Evolutionary conservation across 2,113 vertebrate species (phyloP), one percentile per base, ranked within the genome.

Genomic region (Oreochromis tanganicae): DNA sequence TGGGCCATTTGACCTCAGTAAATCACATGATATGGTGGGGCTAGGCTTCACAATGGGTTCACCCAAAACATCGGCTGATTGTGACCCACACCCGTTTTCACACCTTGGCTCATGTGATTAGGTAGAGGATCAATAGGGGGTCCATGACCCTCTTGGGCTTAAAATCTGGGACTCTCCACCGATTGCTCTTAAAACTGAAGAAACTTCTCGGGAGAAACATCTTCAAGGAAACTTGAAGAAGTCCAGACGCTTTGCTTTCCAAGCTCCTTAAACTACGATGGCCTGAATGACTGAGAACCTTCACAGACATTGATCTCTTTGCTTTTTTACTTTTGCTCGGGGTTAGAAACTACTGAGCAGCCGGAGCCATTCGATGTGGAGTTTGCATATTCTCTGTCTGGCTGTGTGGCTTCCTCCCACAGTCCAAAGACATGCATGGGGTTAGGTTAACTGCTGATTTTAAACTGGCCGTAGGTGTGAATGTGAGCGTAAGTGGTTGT

Each of bases 211-310:
- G 0, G 29, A 32, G 57, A 61, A 61, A 61, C 57, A 29, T 32
- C 57, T 61, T 59, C 27, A 17, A 61, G 29, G 16, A 63, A 61
- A 61, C 27, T 61, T 61, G 17, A 61, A 61, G 14, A 34, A 61
- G 59, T 61, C 59, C 29, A 34, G 59, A 61, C 16, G 19, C 16
- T 19, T 34, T 7, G 6, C 34, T 34, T 1, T 6, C 16, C 29
- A 6, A 0, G 0, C 2, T 19, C 5, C 59, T 61, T 61, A 19
- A 29, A 61, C 59, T 19, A 17, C 0, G 9, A 63, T 2, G 9
- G 34, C 57, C 29, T 34, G 32, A 34, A 34, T 61, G 57, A 61
- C 29, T 4, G 5, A 34, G 57, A 61, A 10, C 57, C 16, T 34
- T 10, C 2, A 10, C 29, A 61, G 9, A 61, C 1, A 43, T 46